phyloP scores from a whole-genome alignment of 1,140 invertebrate genomes.

The Dendrolimus kikuchii region DNA sequence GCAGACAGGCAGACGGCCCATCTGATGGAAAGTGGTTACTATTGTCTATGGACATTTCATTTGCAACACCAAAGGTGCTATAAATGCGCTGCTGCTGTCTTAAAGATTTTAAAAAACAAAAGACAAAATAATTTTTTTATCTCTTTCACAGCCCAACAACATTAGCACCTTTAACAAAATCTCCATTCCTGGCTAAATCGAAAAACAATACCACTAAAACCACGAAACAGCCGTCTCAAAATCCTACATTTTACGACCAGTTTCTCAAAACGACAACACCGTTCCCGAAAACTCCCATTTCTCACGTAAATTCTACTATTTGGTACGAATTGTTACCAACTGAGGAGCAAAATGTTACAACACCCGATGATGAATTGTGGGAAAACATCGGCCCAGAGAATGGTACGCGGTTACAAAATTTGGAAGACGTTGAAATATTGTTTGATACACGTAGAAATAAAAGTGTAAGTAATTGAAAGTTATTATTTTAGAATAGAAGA shows the following conservation, averaged over 20 bases:
- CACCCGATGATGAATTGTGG: conserved; percentile 54
- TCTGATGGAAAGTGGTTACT: too few relatives aligned
- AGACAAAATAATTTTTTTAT: neutral
- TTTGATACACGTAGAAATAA: conserved; percentile 42
- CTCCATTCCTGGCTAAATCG: conserved; percentile 17
- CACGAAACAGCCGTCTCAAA: conserved; percentile 33
- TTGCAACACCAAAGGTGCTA: too few relatives aligned
- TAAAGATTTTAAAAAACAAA: too few relatives aligned
- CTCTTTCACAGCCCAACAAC: conserved; percentile 31
- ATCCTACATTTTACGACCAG: conserved; percentile 62
- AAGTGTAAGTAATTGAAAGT: conserved; percentile 23
- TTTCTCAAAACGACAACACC: conserved; percentile 60
- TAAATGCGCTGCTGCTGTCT: too few relatives aligned
- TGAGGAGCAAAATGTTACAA: conserved; percentile 37
- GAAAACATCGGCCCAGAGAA: conserved; percentile 46
- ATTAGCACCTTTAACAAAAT: conserved; percentile 24
- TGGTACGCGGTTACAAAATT: conserved; percentile 30
- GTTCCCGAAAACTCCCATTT: conserved; percentile 31
- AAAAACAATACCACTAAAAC: conserved; percentile 33
- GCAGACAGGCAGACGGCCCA: too few relatives aligned
- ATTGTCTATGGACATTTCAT: too few relatives aligned
- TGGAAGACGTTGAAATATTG: conserved; percentile 61
- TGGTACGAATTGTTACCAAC: conserved; percentile 52
- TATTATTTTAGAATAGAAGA: conserved; percentile 1
- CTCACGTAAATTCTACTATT: conserved; percentile 40